Evolutionary conservation across 2,113 vertebrate species (phyloP).

Genomic region (Setophaga petechia): DNA sequence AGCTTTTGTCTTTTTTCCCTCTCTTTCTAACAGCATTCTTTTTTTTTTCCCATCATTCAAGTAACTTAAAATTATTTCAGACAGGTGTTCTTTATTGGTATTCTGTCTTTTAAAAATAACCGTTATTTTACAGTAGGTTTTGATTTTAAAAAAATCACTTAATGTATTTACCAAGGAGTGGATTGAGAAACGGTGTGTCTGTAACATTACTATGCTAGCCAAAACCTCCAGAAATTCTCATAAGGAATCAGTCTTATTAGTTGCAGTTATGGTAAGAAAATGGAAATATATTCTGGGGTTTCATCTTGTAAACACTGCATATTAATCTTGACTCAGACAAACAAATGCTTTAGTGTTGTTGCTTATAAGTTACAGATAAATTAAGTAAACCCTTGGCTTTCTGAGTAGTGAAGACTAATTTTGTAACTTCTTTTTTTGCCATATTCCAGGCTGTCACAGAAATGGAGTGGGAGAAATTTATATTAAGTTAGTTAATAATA

Average conservation of each 20-base stretch:
- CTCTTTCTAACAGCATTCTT: background rate
- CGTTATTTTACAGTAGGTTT: background rate
- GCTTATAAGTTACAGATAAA: background rate
- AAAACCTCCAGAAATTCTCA: background rate
- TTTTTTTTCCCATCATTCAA: background rate
- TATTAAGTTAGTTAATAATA: background rate
- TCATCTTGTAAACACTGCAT: background rate
- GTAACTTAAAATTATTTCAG: background rate
- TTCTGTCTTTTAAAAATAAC: background rate
- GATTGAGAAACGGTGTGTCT: background rate
- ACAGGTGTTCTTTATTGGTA: conserved; percentile 1
- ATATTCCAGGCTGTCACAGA: background rate
- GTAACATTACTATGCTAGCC: background rate
- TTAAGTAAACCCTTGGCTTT: background rate
- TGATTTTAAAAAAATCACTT: background rate
- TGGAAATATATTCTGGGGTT: background rate
- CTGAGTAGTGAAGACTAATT: background rate
- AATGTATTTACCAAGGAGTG: background rate
- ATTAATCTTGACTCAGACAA: background rate
- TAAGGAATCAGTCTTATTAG: background rate
- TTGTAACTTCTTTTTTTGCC: background rate
- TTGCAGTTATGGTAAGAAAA: background rate
- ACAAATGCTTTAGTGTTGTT: background rate
- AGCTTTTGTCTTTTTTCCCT: background rate
- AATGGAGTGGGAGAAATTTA: background rate